Conservation (phyloP, 2,888 invertebrate species). For the Spialia ferax region DNA sequence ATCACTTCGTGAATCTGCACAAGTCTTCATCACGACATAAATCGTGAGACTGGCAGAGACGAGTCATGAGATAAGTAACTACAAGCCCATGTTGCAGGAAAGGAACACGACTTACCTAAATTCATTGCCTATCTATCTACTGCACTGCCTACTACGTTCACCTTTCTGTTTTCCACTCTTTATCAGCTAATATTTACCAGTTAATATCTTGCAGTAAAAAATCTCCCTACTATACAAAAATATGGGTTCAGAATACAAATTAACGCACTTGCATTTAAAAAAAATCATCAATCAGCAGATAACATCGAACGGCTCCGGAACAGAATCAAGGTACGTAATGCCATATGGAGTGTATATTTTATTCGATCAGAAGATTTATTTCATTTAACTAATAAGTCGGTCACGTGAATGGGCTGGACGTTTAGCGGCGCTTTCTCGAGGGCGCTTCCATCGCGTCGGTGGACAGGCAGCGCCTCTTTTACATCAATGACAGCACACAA, state of each 20-base stretch:
- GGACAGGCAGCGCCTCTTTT: conserved; percentile 80
- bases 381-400: conserved; percentile 36
- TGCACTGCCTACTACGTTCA: background rate
- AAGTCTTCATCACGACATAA: conserved; percentile 68
- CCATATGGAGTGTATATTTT: background rate
- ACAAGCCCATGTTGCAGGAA: conserved; percentile 47
- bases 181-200: background rate
- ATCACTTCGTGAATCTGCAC: conserved; percentile 79
- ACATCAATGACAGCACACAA: conserved; percentile 78
- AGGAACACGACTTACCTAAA: conserved; percentile 45
- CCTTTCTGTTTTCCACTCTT: background rate
- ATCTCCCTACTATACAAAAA: too few species aligned
- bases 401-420: conserved; percentile 33
- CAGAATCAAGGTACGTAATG: background rate
- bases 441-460: conserved; percentile 64
- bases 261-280: background rate
- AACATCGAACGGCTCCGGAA: background rate
- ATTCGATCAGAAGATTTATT: background rate
- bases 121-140: conserved; percentile 37
- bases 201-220: background rate
- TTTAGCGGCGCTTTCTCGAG: conserved; percentile 64
- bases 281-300: background rate
- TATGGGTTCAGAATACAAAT: background rate
- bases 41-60: conserved; percentile 54
- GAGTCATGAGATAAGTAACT: conserved; percentile 50